phyloP scores from a whole-genome alignment of 2,888 invertebrate species.

The Amphipyra berbera region DNA sequence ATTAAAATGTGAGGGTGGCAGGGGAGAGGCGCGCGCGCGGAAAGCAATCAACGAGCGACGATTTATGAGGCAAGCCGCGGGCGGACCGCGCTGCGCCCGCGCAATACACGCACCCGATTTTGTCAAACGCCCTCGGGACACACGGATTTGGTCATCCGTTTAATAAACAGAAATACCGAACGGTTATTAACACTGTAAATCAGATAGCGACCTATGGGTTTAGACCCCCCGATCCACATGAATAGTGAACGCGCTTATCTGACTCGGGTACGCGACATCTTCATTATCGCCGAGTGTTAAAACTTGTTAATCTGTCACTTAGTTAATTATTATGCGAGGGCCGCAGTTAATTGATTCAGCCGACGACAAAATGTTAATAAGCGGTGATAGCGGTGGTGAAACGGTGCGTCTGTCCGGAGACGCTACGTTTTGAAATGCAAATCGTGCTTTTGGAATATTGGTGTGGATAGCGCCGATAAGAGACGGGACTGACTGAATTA shows the following conservation, averaged over 20 bases:
- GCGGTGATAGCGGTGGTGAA: constrained; percentile 73
- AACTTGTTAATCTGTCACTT: constrained; percentile 87
- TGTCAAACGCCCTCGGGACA: constrained; percentile 61
- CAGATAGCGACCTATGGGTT: constrained; percentile 46
- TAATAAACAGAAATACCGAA: constrained; percentile 49
- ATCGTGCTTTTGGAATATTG: constrained; percentile 77
- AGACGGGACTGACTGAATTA: constrained; percentile 73
- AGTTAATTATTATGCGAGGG: constrained; percentile 86
- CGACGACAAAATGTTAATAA: constrained; percentile 89
- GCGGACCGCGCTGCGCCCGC: constrained; percentile 60
- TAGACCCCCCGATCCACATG: constrained; percentile 70
- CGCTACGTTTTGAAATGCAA: constrained; percentile 76
- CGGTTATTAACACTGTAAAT: constrained; percentile 55
- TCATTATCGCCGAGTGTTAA: constrained; percentile 88
- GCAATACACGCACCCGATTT: constrained; percentile 56
- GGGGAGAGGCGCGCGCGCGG: constrained; percentile 62
- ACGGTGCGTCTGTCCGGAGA: constrained; percentile 58
- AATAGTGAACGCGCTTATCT: constrained; percentile 69
- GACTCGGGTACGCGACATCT: constrained; percentile 79
- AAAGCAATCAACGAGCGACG: constrained; percentile 82
- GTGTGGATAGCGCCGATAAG: constrained; percentile 76
- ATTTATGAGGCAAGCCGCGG: constrained; percentile 77
- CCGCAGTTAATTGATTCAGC: constrained; percentile 84
- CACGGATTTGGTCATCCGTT: constrained; percentile 50
- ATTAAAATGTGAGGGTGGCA: constrained; percentile 71